Conservation (phyloP, 1,140 invertebrate species). For the Scaptomyza pallida region DNA sequence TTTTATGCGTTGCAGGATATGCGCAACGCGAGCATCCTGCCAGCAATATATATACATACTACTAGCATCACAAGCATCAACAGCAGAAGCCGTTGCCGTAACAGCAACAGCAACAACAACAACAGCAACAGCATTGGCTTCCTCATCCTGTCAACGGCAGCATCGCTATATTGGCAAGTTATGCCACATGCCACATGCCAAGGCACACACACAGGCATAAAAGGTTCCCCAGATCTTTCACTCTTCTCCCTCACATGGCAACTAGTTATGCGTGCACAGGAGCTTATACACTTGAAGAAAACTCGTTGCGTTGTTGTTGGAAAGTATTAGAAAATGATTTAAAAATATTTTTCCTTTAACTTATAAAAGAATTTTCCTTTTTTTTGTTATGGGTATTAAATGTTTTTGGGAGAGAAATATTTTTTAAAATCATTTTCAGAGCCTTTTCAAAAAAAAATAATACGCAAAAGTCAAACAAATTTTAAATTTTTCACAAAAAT, state of each 20-base stretch:
- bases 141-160: conserved; percentile 31
- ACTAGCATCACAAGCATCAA: conserved; percentile 2
- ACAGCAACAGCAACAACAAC: neutral
- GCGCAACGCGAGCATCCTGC: conserved; percentile 28
- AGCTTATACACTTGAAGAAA: neutral
- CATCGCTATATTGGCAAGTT: conserved; percentile 52
- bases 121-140: conserved; percentile 27
- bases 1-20: conserved; percentile 72
- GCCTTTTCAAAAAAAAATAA: too few relatives aligned
- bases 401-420: too few relatives aligned
- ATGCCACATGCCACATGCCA: conserved; percentile 68
- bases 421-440: too few relatives aligned
- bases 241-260: conserved; percentile 41
- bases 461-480: too few relatives aligned
- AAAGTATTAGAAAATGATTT: too few relatives aligned
- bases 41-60: too few relatives aligned
- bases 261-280: conserved; percentile 70
- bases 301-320: too few relatives aligned
- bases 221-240: neutral
- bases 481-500: too few relatives aligned
- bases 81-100: conserved; percentile 2
- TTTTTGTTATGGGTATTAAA: too few relatives aligned
- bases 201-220: conserved; percentile 34
- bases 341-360: too few relatives aligned
- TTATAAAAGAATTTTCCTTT: too few relatives aligned